Conservation (phyloP, 1,140 invertebrate genomes). For the Halesus radiatus region DNA sequence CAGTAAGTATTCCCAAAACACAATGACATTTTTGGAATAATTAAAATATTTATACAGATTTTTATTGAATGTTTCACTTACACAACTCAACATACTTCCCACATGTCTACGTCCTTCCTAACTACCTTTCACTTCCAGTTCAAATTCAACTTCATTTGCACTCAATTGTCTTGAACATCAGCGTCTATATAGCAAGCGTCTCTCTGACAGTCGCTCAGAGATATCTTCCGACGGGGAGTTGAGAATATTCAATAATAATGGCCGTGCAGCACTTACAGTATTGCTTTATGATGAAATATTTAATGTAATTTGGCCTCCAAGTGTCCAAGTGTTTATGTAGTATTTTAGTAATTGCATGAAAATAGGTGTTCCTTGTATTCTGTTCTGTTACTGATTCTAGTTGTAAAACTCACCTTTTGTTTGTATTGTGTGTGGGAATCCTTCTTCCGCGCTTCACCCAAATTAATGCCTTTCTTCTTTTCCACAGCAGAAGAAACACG, state of each 20-base stretch:
- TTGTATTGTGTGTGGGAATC: background rate
- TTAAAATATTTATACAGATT: slow-evolving; percentile 42
- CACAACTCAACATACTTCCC: background rate
- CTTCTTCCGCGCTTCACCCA: background rate
- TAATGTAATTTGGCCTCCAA: slow-evolving; percentile 14
- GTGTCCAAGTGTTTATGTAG: slow-evolving; percentile 13
- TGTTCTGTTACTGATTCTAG: slow-evolving; percentile 29
- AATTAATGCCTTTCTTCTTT: background rate
- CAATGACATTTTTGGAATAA: slow-evolving; percentile 57
- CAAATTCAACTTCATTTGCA: no score
- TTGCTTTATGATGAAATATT: background rate
- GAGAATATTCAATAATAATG: background rate
- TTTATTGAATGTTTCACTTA: slow-evolving; percentile 25
- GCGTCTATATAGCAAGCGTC: no score
- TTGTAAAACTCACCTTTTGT: slow-evolving; percentile 16
- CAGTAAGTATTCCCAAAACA: slow-evolving; percentile 75
- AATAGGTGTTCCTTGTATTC: slow-evolving; percentile 47
- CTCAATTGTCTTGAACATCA: no score
- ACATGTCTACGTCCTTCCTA: background rate
- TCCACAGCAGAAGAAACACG: slow-evolving; percentile 71
- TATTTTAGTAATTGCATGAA: slow-evolving; percentile 46
- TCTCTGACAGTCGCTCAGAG: no score
- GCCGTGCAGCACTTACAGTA: slow-evolving; percentile 7
- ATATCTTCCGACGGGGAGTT: no score
- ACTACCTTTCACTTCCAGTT: no score